Evolutionary conservation across 2,888 invertebrate species (phyloP), one percentile per base, ranked within the genome.

Genomic region (Cantharis rustica): DNA sequence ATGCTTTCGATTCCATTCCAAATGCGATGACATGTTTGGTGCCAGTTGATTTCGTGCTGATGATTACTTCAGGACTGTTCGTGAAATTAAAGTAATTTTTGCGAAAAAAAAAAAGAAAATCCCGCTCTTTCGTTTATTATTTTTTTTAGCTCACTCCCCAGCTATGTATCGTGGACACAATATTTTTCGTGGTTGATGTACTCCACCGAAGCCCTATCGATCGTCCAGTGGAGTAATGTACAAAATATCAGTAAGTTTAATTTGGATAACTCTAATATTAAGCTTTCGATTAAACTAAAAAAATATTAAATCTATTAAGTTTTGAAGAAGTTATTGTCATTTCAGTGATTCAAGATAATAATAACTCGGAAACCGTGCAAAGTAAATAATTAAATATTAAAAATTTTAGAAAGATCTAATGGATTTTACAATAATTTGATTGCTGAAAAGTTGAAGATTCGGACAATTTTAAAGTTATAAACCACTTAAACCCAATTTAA

Each of bases 61-160:
- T 96, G 95, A 93, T 96, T 82, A 95, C 95, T 1, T 96, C 96
- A 71, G 96, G 96, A 20, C 90, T 95, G 62, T 96, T 96, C 85
- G 90, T 96, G 69, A 95, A 94, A 88, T 90, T 96, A 79, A 93
- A 93, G 96, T 96, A 89, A 85, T 80, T 78, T 74, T 16, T 72
- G 13, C 3, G 16, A 0, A 20, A 64, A 20, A 16, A n/a, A 5
- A 23, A 27, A 23, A 4, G 5, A 4, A 64, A 16, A 64, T 64
- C 17, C 16, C 13, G 3, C 16, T 69, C 2, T 47, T 27, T 3
- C 11, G 61, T 66, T 69, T 70, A 75, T 77, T 86, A 86, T 85
- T 86, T 69, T 81, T n/a, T 23, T 23, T 9, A 95, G 95, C 85
- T 92, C 95, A 0, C 88, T 95, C 82, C 94, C 95, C 3, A 87